Conservation (phyloP, 1,140 invertebrate species). For the Brachionus paranguensis region DNA sequence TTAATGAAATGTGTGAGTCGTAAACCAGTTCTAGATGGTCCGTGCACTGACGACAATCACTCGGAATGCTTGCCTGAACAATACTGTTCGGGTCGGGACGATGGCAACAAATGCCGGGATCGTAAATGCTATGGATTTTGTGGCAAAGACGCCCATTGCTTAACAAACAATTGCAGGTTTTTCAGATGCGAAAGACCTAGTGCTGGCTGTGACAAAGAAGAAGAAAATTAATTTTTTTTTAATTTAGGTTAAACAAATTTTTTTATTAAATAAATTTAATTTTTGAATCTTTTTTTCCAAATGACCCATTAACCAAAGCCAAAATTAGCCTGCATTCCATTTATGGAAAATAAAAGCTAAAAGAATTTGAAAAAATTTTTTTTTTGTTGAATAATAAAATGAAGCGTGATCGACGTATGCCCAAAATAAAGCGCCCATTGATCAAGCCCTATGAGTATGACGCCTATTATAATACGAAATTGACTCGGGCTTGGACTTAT, state of each 20-base stretch:
- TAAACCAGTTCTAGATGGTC: slow-evolving; percentile 21
- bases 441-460: slow-evolving; percentile 5
- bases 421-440: neutral
- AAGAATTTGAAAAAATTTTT: neutral
- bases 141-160: slow-evolving; percentile 31
- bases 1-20: neutral
- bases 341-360: neutral
- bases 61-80: slow-evolving; percentile 1
- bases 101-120: neutral
- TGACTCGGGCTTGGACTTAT: neutral
- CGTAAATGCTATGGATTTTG: slow-evolving; percentile 12
- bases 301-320: neutral
- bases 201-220: neutral
- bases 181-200: neutral
- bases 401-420: neutral
- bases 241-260: neutral
- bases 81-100: slow-evolving; percentile 15
- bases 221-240: neutral
- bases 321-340: neutral
- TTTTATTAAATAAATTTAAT: neutral
- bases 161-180: slow-evolving; percentile 15
- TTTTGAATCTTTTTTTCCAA: neutral
- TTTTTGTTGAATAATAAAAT: neutral
- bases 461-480: neutral
- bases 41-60: neutral